These are phyloP conservation scores for Hoplodrina ambigua DNA, from an alignment of 2,888 invertebrate genomes.

Conservation along the genomic window DNA sequence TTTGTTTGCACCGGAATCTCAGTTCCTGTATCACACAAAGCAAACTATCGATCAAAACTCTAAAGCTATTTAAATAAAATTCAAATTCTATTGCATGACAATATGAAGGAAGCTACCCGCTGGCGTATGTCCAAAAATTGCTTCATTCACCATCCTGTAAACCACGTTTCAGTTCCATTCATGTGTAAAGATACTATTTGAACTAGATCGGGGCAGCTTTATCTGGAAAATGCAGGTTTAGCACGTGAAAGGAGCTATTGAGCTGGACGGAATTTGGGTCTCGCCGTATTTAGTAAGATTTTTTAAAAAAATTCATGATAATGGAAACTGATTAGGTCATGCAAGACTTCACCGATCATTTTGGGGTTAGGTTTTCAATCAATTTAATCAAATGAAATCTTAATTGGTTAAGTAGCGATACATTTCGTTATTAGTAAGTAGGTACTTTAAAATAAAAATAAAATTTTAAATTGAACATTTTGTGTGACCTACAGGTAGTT, in stretches of 20 bases:
- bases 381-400: no score
- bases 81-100: constrained; percentile 56
- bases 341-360: not conserved
- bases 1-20: not conserved
- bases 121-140: constrained; percentile 75
- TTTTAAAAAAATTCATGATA: not conserved
- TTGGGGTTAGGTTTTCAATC: not conserved
- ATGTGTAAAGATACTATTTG: constrained; percentile 74
- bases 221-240: constrained; percentile 57
- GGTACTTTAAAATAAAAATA: no score
- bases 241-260: constrained; percentile 54
- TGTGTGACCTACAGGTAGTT: no score
- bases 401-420: no score
- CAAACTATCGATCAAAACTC: constrained; percentile 36
- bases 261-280: constrained; percentile 36
- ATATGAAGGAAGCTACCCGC: constrained; percentile 57
- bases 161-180: constrained; percentile 69
- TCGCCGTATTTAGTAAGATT: constrained; percentile 23
- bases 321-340: not conserved
- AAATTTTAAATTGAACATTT: no score
- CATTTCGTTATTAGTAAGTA: no score
- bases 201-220: constrained; percentile 60
- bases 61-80: constrained; percentile 51
- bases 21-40: not conserved
- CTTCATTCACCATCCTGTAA: constrained; percentile 71